Conservation (phyloP, 2,113 vertebrate species). For the Spilogale gracilis region DNA sequence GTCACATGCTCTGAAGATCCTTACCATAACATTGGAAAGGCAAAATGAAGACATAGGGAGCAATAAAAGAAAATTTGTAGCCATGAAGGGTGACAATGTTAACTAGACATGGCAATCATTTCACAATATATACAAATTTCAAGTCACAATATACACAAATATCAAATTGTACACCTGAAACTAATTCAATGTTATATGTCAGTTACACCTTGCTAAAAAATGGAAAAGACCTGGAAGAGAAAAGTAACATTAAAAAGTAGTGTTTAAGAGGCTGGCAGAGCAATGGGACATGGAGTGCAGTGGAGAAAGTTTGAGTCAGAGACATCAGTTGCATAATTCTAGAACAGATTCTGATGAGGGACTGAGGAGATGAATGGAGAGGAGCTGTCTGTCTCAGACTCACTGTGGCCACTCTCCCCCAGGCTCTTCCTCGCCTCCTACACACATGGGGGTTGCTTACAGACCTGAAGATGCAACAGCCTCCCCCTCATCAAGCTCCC, state of each 20-base stretch:
- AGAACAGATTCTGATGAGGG: neutral
- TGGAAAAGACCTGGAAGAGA: neutral
- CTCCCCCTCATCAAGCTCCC: neutral
- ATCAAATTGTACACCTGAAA: neutral
- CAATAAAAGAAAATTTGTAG: neutral
- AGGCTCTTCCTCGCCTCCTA: rapidly evolving
- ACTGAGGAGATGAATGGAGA: neutral
- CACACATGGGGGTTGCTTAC: no score
- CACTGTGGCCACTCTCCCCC: rapidly evolving
- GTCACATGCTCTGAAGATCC: neutral
- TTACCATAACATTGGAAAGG: neutral
- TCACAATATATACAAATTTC: rapidly evolving
- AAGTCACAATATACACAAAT: neutral
- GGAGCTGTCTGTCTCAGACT: neutral
- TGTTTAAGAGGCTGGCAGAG: neutral
- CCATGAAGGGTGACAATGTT: no score
- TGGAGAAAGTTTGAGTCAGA: neutral
- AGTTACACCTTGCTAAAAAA: neutral
- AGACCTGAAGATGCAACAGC: rapidly evolving
- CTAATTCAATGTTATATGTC: neutral
- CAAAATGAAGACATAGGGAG: neutral
- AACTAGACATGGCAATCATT: neutral
- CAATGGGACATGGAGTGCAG: rapidly evolving
- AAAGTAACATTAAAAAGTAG: neutral
- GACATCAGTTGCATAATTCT: neutral